These are phyloP conservation scores for Hormiphora californensis DNA, from an alignment of 37 sponge, comb jelly and placozoan genomes.

Conservation along the genomic window DNA sequence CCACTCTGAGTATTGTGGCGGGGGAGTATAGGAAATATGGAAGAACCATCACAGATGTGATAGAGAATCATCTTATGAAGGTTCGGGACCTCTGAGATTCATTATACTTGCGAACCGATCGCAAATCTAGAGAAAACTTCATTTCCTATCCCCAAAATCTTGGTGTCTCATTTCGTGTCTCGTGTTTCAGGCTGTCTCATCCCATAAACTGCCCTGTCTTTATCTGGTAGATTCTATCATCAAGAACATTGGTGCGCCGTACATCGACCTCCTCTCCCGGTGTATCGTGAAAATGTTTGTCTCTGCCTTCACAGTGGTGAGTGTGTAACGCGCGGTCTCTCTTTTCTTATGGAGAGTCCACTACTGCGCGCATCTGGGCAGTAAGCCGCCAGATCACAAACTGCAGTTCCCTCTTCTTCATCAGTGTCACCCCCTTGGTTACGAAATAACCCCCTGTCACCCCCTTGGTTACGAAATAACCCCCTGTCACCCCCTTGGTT, in stretches of 20 bases:
- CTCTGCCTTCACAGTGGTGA: conserved; percentile 76
- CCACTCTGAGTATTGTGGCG: conserved; percentile 74
- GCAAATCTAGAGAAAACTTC: too few relatives aligned
- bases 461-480: not conserved
- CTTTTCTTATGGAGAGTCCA: not conserved
- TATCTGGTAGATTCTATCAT: conserved; percentile 93
- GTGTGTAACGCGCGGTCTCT: not conserved
- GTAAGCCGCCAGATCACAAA: not conserved
- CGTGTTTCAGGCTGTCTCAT: conserved; percentile 60
- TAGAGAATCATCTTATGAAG: conserved; percentile 43
- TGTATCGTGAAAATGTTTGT: conserved; percentile 73
- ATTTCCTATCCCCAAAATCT: too few relatives aligned
- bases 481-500: not conserved
- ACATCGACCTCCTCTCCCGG: conserved; percentile 62
- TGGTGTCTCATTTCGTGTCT: too few relatives aligned
- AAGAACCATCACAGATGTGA: conserved; percentile 7
- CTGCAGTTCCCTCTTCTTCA: too few relatives aligned
- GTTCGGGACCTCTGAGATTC: too few relatives aligned
- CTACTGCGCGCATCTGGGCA: not conserved
- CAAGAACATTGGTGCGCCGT: conserved; percentile 82
- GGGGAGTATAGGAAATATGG: conserved; percentile 64
- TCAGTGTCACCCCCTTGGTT: not conserved
- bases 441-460: not conserved
- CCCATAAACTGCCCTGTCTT: conserved; percentile 78
- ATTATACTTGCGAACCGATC: too few relatives aligned